phyloP scores from a whole-genome alignment of 2,888 invertebrate genomes.

The Archips crataeganus region DNA sequence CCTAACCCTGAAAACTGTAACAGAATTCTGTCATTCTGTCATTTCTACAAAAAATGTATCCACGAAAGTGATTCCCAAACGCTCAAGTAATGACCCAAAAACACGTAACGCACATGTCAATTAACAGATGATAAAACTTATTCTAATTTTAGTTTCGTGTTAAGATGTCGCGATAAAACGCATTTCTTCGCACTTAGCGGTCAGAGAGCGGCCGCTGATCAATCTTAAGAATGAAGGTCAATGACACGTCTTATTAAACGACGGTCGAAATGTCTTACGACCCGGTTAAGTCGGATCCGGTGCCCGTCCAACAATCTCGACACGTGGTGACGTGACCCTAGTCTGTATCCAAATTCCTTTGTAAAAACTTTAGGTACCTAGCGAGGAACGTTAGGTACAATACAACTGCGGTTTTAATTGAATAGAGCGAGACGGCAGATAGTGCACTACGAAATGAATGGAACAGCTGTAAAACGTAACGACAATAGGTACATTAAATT shows the following conservation, averaged over 20 bases:
- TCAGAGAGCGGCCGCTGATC: conserved; percentile 37
- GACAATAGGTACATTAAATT: conserved; percentile 39
- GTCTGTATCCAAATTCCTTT: conserved; percentile 9
- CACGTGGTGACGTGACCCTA: conserved; percentile 43
- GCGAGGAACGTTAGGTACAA: background rate
- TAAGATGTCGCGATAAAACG: conserved; percentile 30
- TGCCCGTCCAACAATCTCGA: conserved; percentile 13
- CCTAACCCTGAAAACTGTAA: too few relatives aligned
- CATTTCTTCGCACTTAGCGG: conserved; percentile 38
- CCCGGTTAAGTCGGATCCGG: conserved; percentile 33
- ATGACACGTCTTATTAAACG: conserved; percentile 33
- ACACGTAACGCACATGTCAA: background rate
- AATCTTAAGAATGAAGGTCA: conserved; percentile 39
- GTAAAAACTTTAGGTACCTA: conserved; percentile 24
- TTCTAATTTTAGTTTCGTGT: background rate
- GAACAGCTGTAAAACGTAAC: conserved; percentile 41
- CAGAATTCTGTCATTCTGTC: too few relatives aligned
- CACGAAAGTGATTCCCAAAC: too few relatives aligned
- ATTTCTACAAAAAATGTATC: too few relatives aligned
- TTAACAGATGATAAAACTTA: background rate
- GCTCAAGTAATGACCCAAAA: too few relatives aligned
- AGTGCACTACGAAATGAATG: conserved; percentile 39
- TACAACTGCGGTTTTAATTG: conserved; percentile 36
- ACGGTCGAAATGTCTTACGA: conserved; percentile 39
- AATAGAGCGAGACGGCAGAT: conserved; percentile 17